Percentiles rank a stretch among this genome's conserved stretches.
Conservation (phyloP, 2,888 invertebrate species). For the Dynastes grantii region DNA sequence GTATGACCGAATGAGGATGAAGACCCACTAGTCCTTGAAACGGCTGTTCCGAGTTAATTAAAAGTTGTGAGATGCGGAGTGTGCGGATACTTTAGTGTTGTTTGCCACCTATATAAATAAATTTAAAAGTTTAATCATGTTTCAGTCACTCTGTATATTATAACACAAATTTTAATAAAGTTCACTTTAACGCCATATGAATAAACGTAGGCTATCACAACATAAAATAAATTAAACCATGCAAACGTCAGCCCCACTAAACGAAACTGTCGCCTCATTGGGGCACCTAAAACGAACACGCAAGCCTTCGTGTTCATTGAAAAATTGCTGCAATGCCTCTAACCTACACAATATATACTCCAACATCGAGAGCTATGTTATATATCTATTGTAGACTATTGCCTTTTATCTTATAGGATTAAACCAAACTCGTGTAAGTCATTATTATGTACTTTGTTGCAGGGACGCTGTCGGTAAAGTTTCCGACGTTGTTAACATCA, state of each 20-base stretch:
- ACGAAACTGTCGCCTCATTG: slow-evolving; percentile 18
- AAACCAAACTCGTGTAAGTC: slow-evolving; percentile 17
- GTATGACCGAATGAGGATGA: too few relatives aligned
- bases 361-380: background rate
- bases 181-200: slow-evolving; percentile 11
- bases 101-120: too few relatives aligned
- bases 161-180: too few relatives aligned
- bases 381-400: background rate
- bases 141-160: too few relatives aligned
- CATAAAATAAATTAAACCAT: slow-evolving; percentile 7
- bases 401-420: background rate
- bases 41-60: too few relatives aligned
- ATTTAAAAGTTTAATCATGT: too few relatives aligned
- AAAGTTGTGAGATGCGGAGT: too few relatives aligned
- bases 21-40: too few relatives aligned
- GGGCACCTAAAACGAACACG: slow-evolving; percentile 20
- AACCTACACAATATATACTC: background rate
- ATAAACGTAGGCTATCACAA: background rate
- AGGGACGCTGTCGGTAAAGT: slow-evolving; percentile 77
- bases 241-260: background rate
- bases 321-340: slow-evolving; percentile 1
- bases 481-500: slow-evolving; percentile 77
- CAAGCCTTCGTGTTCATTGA: slow-evolving; percentile 37
- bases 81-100: too few relatives aligned
- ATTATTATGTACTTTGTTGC: slow-evolving; percentile 61